Evolutionary conservation across 2,888 invertebrate species (phyloP).

Genomic region (Phyllotreta cruciferae): DNA sequence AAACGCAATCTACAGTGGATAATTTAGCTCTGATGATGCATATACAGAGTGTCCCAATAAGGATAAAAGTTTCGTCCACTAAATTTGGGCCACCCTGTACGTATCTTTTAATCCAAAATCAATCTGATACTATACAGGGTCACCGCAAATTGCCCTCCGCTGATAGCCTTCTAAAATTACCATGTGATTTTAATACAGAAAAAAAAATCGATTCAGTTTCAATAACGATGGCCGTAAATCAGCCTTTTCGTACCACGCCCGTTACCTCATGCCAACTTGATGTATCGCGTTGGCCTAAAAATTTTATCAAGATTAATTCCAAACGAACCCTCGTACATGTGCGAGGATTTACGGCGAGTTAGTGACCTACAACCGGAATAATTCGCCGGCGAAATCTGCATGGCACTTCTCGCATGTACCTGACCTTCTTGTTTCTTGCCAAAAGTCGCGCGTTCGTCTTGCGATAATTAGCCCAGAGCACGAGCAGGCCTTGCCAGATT

Average conservation of each 20-base stretch:
- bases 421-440: constrained; percentile 30
- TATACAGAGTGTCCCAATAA: too few species aligned
- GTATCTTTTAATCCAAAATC: too few species aligned
- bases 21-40: too few species aligned
- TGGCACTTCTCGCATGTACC: constrained; percentile 7
- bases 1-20: too few species aligned
- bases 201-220: too few species aligned
- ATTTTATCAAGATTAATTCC: constrained; percentile 32
- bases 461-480: constrained; percentile 7
- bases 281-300: constrained; percentile 31
- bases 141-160: too few species aligned
- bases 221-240: constrained; percentile 11
- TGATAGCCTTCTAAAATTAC: too few species aligned
- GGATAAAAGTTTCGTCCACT: too few species aligned
- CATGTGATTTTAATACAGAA: too few species aligned
- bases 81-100: too few species aligned
- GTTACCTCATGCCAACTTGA: constrained; percentile 24
- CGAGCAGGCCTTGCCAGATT: neutral
- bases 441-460: constrained; percentile 18
- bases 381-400: constrained; percentile 22
- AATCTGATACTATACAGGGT: too few species aligned
- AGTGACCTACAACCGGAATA: constrained; percentile 24
- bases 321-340: constrained; percentile 8
- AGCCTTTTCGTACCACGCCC: constrained; percentile 12
- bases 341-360: constrained; percentile 15